Percentiles rank a stretch among this genome's conserved stretches.
Conservation (phyloP, 2,888 invertebrate species). For the Sialis fuliginosa region DNA sequence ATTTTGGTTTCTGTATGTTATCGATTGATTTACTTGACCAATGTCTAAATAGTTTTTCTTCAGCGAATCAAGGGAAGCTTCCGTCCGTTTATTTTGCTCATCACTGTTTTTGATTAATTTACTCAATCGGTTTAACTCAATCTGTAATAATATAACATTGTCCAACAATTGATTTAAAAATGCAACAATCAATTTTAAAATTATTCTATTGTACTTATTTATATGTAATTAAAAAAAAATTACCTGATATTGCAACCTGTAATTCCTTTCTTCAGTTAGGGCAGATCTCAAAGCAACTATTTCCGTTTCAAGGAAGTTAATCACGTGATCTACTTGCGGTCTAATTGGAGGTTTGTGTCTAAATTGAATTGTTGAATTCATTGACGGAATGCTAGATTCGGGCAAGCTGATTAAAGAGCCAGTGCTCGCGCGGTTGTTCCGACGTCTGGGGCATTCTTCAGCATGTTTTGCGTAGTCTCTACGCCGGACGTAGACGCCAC, state of each 20-base stretch:
- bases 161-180: neutral
- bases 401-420: neutral
- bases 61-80: neutral
- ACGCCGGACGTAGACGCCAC: slow-evolving; percentile 51
- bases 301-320: neutral
- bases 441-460: slow-evolving; percentile 24
- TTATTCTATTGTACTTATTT: too few relatives aligned
- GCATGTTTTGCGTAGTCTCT: slow-evolving; percentile 39
- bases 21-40: neutral
- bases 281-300: neutral
- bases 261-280: neutral
- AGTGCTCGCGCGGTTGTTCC: slow-evolving; percentile 8
- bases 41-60: neutral
- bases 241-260: slow-evolving; percentile 1
- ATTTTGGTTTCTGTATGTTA: neutral
- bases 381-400: too few relatives aligned
- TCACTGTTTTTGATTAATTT: neutral
- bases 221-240: neutral
- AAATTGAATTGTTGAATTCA: neutral
- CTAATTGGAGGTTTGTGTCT: neutral
- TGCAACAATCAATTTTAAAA: neutral
- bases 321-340: neutral
- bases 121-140: neutral
- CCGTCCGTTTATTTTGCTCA: neutral
- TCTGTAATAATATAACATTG: neutral